A percentile compares a stretch with the other conserved stretches of the same genome.
Evolutionary conservation across 2,113 vertebrate species (phyloP).

Genomic region (Emydocephalus ijimae): DNA sequence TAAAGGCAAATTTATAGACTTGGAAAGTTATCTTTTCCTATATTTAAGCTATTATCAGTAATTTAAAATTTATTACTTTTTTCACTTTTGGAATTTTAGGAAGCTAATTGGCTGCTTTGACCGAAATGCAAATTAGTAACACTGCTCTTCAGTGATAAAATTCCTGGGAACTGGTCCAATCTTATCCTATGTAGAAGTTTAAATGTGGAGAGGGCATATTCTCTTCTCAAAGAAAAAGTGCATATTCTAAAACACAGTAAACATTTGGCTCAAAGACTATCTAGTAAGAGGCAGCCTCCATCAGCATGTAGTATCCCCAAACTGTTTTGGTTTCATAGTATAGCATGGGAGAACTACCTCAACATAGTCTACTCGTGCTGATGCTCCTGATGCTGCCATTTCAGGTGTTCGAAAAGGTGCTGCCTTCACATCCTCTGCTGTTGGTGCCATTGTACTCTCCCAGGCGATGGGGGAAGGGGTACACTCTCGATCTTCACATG

Average conservation of each 20-base stretch:
- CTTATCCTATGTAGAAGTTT: neutral
- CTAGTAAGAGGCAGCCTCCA: conserved; percentile 53
- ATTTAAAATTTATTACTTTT: neutral
- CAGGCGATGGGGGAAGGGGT: conserved; percentile 65
- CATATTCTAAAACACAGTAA: conserved; percentile 38
- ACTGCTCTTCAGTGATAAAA: neutral
- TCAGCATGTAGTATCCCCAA: conserved; percentile 42
- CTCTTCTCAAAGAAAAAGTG: conserved; percentile 22
- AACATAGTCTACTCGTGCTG: conserved; percentile 65
- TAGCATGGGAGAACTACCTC: conserved; percentile 66
- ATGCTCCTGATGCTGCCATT: conserved; percentile 64
- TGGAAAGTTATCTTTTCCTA: neutral
- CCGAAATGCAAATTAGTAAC: neutral
- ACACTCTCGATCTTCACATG: conserved; percentile 64
- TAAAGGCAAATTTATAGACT: neutral
- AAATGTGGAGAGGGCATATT: conserved; percentile 29
- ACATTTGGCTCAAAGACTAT: conserved; percentile 45
- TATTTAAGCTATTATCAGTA: neutral
- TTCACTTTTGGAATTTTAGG: neutral
- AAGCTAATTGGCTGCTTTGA: neutral
- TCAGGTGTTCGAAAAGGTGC: conserved; percentile 61
- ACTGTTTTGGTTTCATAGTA: conserved; percentile 50
- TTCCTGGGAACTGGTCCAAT: neutral
- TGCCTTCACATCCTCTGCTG: conserved; percentile 63
- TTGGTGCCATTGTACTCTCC: conserved; percentile 59